Percentiles rank a stretch among this genome's conserved stretches.
These are phyloP conservation scores for Bombus confusus DNA, from an alignment of 1,140 invertebrate species.

Conservation along the genomic window DNA sequence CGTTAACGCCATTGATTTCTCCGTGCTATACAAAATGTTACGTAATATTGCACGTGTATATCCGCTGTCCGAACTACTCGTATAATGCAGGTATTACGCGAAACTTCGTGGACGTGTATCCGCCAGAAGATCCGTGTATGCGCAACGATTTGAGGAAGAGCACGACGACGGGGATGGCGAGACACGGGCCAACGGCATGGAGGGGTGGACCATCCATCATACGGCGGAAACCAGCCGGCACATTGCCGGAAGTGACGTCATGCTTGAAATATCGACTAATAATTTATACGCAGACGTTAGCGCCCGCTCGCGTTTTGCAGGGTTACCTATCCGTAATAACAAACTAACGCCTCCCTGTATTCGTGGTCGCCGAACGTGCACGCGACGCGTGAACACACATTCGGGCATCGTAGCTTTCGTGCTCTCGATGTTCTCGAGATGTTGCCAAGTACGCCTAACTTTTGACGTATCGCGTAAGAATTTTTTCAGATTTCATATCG, in stretches of 20 bases:
- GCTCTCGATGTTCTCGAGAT: too few relatives aligned
- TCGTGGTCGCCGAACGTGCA: constrained; percentile 30
- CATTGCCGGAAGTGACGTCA: constrained; percentile 81
- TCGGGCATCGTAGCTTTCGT: neutral
- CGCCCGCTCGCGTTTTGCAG: constrained; percentile 68
- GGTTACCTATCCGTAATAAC: constrained; percentile 66
- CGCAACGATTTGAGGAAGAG: constrained; percentile 68
- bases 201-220: constrained; percentile 75
- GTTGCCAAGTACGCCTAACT: neutral
- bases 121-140: constrained; percentile 49
- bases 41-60: neutral
- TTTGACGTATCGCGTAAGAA: too few relatives aligned
- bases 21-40: neutral
- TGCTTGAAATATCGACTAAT: constrained; percentile 80
- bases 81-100: constrained; percentile 24
- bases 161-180: constrained; percentile 52
- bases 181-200: constrained; percentile 49
- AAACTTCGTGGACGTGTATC: constrained; percentile 34
- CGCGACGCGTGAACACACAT: neutral
- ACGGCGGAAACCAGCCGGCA: constrained; percentile 78
- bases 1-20: neutral
- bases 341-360: constrained; percentile 62
- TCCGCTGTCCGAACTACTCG: neutral
- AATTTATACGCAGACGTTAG: constrained; percentile 80
- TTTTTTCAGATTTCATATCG: too few relatives aligned